Base-by-base conservation (phyloP, 2,797 vertebrate species). In the Salarias fasciatus region DNA sequence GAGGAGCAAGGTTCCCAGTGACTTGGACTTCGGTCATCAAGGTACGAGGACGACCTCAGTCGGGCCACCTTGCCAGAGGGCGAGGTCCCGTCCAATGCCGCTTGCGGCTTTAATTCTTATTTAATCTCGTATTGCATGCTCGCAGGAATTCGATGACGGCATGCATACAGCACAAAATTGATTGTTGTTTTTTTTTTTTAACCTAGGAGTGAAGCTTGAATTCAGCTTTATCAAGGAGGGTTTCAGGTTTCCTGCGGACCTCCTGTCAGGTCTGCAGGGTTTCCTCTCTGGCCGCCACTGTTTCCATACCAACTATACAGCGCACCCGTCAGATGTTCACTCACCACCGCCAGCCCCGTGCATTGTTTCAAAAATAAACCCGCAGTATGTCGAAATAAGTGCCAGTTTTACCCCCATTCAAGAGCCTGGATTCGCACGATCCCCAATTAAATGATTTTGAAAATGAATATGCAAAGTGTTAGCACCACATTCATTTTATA, bases 381-480 rank as follows among this genome's bases (percentile, higher is more conserved):
- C 71, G 75, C 69, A 86, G 75, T 61, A 57, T 49, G 37, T 55
- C 48, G 36, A 49, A 48, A 71, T 82, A 69, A 82, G 65, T 61
- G 48, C 45, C 48, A 8, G 5, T 67, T 75, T 82, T 63, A 53
- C 46, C 48, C 59, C 63, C 53, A 40, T 77, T 73, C 57, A 70
- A 75, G 59, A 58, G 45, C 10, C 44, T 31, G 4, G 55, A 75
- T 63, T 70, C 78, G 44, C 63, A 70, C 53, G 35, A 53, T 57
- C 31, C 42, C 36, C 58, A 64, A 68, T 63, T 60, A 77, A 75
- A 83, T 54, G 3, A 72, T 69, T 77, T 72, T 36, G 15, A 52
- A 80, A 78, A 76, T 86, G 54, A 81, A 83, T 78, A 71, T 86
- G 73, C 69, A 79, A 64, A 63, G 53, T n/a, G 6, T 69, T 58